Conservation (phyloP, 2,888 invertebrate species). For the Zootermopsis nevadensis region DNA sequence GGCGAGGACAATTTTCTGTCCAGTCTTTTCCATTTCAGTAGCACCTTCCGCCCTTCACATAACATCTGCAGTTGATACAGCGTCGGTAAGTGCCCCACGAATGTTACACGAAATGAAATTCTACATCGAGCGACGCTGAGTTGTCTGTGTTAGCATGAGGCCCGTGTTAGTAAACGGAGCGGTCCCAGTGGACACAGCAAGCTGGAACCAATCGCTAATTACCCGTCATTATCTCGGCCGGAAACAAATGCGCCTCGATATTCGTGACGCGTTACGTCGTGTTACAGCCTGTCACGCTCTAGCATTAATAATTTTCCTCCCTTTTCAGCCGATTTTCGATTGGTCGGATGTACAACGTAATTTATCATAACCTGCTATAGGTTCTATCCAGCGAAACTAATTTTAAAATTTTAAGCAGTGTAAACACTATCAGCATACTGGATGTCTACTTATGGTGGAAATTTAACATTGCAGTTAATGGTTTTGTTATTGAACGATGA, state of each 20-base stretch:
- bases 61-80: too few species aligned
- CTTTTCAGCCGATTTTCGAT: conserved; percentile 41
- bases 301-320: conserved; percentile 45
- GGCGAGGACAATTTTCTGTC: too few species aligned
- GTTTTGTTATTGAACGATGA: not conserved
- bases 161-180: not conserved
- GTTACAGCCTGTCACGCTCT: conserved; percentile 44
- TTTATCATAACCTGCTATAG: conserved; percentile 35
- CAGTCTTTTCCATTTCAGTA: too few species aligned
- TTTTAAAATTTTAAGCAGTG: conserved; percentile 7
- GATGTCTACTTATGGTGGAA: not conserved
- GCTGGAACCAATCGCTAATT: conserved; percentile 51
- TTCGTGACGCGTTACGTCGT: conserved; percentile 40
- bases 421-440: not conserved
- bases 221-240: conserved; percentile 48
- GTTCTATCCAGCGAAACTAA: conserved; percentile 17
- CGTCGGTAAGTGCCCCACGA: too few species aligned
- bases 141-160: not conserved
- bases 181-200: conserved; percentile 26
- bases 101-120: too few species aligned
- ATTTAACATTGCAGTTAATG: not conserved
- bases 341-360: conserved; percentile 11
- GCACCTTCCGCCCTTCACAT: too few species aligned
- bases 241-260: conserved; percentile 48
- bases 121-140: too few species aligned